Evolutionary conservation across 2,888 invertebrate genomes (phyloP).

Genomic region (Mythimna albipuncta): DNA sequence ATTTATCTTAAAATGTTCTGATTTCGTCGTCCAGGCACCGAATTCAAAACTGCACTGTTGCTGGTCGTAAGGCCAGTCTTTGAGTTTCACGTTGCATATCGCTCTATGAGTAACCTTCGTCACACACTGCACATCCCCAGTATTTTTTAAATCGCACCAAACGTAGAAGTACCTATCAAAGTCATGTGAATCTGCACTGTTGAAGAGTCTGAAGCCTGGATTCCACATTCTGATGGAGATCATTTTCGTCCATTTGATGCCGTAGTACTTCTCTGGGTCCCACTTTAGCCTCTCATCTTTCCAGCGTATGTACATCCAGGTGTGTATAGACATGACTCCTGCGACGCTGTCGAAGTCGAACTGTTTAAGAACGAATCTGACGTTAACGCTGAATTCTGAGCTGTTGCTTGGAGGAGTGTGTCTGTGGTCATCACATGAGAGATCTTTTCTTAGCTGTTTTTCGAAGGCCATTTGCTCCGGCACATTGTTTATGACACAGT

Average conservation of each 20-base stretch:
- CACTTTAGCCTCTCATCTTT: conserved; percentile 69
- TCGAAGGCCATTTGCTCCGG: conserved; percentile 62
- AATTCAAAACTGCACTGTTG: conserved; percentile 69
- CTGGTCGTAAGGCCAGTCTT: conserved; percentile 73
- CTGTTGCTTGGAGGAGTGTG: not conserved
- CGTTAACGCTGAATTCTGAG: conserved; percentile 40
- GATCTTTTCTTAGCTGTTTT: conserved; percentile 54
- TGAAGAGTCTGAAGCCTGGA: conserved; percentile 65
- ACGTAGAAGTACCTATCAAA: conserved; percentile 17
- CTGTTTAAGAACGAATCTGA: conserved; percentile 64
- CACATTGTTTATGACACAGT: conserved; percentile 38
- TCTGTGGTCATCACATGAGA: not conserved
- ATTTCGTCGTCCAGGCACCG: conserved; percentile 27
- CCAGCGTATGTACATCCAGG: conserved; percentile 63
- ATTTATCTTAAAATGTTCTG: conserved; percentile 49
- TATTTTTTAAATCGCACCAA: conserved; percentile 56
- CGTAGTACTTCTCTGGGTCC: conserved; percentile 69
- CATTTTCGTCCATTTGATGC: conserved; percentile 48
- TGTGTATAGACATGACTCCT: conserved; percentile 62
- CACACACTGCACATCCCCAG: conserved; percentile 61
- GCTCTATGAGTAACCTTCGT: conserved; percentile 26
- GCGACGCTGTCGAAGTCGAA: conserved; percentile 67
- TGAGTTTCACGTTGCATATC: conserved; percentile 65
- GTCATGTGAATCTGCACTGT: conserved; percentile 50
- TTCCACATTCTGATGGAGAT: conserved; percentile 60